Conservation (phyloP, 2,797 vertebrate genomes). For the Rhinophrynus dorsalis region DNA sequence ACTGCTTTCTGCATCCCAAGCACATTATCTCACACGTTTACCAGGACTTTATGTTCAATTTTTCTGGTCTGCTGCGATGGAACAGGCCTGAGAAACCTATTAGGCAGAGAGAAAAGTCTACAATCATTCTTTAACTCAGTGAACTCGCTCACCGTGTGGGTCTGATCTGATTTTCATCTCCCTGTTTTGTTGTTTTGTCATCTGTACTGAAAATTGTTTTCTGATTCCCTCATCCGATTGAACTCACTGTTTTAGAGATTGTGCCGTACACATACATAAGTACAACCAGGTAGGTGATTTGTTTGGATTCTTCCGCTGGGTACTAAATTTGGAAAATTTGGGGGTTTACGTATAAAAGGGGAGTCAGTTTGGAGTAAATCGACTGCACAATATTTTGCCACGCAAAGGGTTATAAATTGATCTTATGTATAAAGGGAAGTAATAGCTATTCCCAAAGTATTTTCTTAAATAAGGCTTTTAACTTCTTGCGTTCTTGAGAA, state of each 20-base stretch:
- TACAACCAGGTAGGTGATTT: slow-evolving; percentile 23
- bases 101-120: not conserved
- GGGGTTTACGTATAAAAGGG: too few species aligned
- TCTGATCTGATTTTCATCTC: not conserved
- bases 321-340: too few species aligned
- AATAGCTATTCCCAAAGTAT: too few species aligned
- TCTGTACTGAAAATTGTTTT: slow-evolving; percentile 20
- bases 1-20: slow-evolving; percentile 1
- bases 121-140: not conserved
- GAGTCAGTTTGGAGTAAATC: too few species aligned
- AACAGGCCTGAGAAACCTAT: not conserved
- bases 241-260: not conserved
- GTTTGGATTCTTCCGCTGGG: too few species aligned
- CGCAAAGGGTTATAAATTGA: too few species aligned
- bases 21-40: not conserved
- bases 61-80: not conserved
- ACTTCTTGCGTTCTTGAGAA: too few species aligned
- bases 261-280: not conserved
- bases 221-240: not conserved
- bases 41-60: not conserved
- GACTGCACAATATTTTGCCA: too few species aligned
- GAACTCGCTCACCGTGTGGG: not conserved
- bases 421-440: too few species aligned
- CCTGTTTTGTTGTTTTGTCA: slow-evolving; percentile 2
- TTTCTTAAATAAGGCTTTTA: too few species aligned